phyloP scores from a whole-genome alignment of 2,113 vertebrate genomes.

The Alligator sinensis region DNA sequence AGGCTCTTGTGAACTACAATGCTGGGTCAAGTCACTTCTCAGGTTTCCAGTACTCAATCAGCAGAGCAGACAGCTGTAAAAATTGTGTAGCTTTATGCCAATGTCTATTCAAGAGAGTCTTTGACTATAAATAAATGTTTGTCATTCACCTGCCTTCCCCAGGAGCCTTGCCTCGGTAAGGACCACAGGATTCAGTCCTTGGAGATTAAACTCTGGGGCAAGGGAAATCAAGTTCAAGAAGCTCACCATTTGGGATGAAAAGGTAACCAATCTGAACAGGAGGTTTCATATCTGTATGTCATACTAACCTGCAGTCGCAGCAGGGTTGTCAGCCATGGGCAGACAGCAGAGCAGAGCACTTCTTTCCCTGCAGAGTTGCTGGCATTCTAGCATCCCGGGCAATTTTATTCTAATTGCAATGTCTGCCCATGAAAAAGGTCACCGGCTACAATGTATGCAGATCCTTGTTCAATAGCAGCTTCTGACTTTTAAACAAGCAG shows the following conservation, averaged over 20 bases:
- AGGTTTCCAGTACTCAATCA: neutral
- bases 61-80: neutral
- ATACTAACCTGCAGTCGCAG: no score
- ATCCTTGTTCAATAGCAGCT: neutral
- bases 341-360: neutral
- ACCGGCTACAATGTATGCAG: neutral
- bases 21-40: neutral
- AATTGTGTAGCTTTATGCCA: neutral
- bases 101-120: neutral
- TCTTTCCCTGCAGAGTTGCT: neutral
- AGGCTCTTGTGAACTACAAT: neutral
- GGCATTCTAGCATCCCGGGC: neutral
- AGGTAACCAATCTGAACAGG: neutral
- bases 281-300: neutral
- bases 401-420: neutral
- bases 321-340: neutral
- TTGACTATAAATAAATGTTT: neutral
- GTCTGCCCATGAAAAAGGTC: neutral
- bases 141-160: neutral
- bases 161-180: no score
- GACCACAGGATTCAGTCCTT: neutral
- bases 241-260: neutral
- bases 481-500: neutral
- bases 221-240: neutral
- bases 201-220: neutral